Evolutionary conservation across 1,140 invertebrate species (phyloP).

Genomic region (Hycleus phaleratus): DNA sequence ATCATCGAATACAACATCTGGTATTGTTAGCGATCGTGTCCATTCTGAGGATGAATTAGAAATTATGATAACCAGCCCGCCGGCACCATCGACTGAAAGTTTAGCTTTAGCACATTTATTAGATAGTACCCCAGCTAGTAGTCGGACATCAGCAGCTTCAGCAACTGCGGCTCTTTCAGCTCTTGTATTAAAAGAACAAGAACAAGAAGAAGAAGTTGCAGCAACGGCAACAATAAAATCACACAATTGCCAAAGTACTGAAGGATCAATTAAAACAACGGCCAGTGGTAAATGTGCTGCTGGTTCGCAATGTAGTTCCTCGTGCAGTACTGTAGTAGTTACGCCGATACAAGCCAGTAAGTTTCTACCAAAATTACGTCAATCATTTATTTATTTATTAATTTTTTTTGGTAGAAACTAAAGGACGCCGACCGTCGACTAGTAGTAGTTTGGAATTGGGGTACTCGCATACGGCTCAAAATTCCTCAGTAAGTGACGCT

Average conservation of each 20-base stretch:
- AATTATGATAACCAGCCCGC: conserved; percentile 70
- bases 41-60: conserved; percentile 89
- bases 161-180: conserved; percentile 32
- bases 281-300: conserved; percentile 42
- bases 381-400: no score
- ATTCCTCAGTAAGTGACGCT: conserved; percentile 62
- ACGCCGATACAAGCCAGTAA: conserved; percentile 48
- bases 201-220: conserved; percentile 23
- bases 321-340: conserved; percentile 73
- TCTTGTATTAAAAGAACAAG: conserved; percentile 38
- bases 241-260: conserved; percentile 20
- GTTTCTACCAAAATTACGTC: conserved; percentile 2
- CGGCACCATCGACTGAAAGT: conserved; percentile 65
- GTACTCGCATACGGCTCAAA: conserved; percentile 75
- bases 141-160: conserved; percentile 47
- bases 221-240: conserved; percentile 11
- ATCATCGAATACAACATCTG: conserved; percentile 90
- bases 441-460: conserved; percentile 70
- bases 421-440: conserved; percentile 55
- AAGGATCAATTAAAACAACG: conserved; percentile 37
- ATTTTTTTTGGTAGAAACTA: conserved; percentile 44
- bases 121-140: conserved; percentile 50
- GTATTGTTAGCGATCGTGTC: conserved; percentile 88
- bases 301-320: conserved; percentile 73
- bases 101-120: conserved; percentile 61